phyloP scores from a whole-genome alignment of 2,888 invertebrate species.

The Troides aeacus region DNA sequence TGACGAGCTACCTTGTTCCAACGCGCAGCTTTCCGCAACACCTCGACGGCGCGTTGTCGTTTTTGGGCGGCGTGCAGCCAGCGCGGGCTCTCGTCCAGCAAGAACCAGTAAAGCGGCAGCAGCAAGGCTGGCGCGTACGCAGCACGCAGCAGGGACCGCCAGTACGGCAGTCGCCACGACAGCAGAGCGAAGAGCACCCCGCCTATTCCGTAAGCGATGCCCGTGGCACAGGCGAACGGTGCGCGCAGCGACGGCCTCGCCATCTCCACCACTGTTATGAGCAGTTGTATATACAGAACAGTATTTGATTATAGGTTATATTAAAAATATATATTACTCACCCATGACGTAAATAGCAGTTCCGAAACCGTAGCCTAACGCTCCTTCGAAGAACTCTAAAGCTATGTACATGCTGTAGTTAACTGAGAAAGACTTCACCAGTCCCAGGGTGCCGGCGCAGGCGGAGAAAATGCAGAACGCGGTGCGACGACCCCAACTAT shows the following conservation, averaged over 20 bases:
- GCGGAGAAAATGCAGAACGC: conserved; percentile 74
- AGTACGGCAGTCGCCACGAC: conserved; percentile 78
- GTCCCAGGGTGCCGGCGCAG: conserved; percentile 71
- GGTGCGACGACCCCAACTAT: conserved; percentile 77
- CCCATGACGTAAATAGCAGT: conserved; percentile 75
- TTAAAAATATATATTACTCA: conserved; percentile 35
- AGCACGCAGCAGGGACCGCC: conserved; percentile 83
- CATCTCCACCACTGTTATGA: conserved; percentile 57
- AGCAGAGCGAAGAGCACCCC: conserved; percentile 71
- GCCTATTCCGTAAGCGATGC: conserved; percentile 75
- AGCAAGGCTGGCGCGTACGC: conserved; percentile 84
- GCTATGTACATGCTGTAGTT: conserved; percentile 77
- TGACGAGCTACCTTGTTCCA: conserved; percentile 78
- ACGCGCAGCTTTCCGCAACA: conserved; percentile 81
- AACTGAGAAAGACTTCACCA: conserved; percentile 75
- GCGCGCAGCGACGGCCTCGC: conserved; percentile 65
- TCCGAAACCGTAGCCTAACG: conserved; percentile 78
- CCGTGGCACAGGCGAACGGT: conserved; percentile 64
- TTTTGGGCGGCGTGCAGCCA: conserved; percentile 86
- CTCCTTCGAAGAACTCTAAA: conserved; percentile 80
- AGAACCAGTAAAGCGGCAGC: conserved; percentile 83
- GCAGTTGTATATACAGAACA: background rate
- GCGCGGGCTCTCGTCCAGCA: conserved; percentile 86
- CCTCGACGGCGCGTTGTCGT: conserved; percentile 75
- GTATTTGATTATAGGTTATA: too few species aligned